Evolutionary conservation across 2,113 vertebrate genomes (phyloP).

Genomic region (Boleophthalmus pectinirostris): DNA sequence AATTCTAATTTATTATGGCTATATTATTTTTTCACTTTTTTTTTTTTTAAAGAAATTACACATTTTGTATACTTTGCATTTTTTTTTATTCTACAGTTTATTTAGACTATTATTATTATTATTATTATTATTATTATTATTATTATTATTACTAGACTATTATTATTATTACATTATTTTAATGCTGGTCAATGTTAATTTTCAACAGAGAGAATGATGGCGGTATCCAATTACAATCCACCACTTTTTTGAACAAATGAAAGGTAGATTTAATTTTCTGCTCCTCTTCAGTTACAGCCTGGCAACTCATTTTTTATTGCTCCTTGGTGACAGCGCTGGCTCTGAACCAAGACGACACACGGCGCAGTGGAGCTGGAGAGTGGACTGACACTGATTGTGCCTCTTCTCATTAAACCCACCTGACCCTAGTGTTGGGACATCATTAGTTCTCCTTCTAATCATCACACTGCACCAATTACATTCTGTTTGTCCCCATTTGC

Average conservation of each 20-base stretch:
- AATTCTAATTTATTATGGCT: slow-evolving; percentile 21
- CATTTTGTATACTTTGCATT: background rate
- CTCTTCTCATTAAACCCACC: slow-evolving; percentile 96
- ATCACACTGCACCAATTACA: slow-evolving; percentile 90
- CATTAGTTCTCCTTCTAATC: slow-evolving; percentile 93
- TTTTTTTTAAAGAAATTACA: background rate
- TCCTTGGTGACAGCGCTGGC: slow-evolving; percentile 82
- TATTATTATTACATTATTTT: background rate
- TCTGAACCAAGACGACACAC: slow-evolving; percentile 78
- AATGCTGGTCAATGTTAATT: background rate
- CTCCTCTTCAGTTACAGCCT: slow-evolving; percentile 74
- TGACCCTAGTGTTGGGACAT: slow-evolving; percentile 96
- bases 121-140: too few relatives aligned
- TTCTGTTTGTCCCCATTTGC: slow-evolving; percentile 88
- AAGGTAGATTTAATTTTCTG: slow-evolving; percentile 67
- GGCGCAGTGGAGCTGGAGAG: slow-evolving; percentile 76
- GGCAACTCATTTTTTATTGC: slow-evolving; percentile 85
- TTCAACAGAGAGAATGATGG: background rate
- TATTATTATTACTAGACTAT: background rate
- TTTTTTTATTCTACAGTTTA: too few relatives aligned
- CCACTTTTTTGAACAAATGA: slow-evolving; percentile 66
- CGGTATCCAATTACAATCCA: slow-evolving; percentile 55
- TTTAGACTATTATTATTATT: too few relatives aligned
- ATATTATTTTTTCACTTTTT: background rate
- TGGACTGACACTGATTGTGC: slow-evolving; percentile 94